Conservation (phyloP, 2,888 invertebrate genomes). For the Agrochola circellaris region DNA sequence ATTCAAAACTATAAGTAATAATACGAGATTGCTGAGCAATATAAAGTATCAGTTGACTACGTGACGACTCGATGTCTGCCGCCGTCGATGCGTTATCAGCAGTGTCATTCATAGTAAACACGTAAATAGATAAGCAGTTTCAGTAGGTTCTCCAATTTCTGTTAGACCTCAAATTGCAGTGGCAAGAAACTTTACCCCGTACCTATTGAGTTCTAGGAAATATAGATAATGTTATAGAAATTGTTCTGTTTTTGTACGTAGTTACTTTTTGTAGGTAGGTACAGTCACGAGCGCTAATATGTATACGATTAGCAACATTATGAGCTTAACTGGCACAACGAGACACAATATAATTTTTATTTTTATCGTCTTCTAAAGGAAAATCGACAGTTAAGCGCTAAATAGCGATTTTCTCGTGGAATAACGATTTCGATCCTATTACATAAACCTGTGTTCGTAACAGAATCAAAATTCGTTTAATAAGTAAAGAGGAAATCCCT, state of each 20-base stretch:
- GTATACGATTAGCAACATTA: not conserved
- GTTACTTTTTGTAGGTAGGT: not conserved
- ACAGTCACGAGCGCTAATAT: not conserved
- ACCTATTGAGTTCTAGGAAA: conserved; percentile 29
- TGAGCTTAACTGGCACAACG: too few relatives aligned
- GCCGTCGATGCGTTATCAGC: conserved; percentile 46
- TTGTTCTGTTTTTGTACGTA: too few relatives aligned
- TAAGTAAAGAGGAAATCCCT: too few relatives aligned
- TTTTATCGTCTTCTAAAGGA: too few relatives aligned
- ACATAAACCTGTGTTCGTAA: too few relatives aligned
- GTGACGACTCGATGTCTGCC: conserved; percentile 52
- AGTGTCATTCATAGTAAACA: conserved; percentile 45
- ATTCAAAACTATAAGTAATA: not conserved
- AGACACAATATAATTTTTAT: too few relatives aligned
- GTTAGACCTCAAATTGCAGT: conserved; percentile 29
- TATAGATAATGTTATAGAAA: not conserved
- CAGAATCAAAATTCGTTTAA: too few relatives aligned
- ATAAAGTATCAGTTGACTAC: conserved; percentile 25
- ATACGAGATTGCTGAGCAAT: not conserved
- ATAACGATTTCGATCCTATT: too few relatives aligned
- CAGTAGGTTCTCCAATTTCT: conserved; percentile 46
- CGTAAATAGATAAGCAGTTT: conserved; percentile 34
- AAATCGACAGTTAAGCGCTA: too few relatives aligned
- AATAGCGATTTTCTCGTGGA: not conserved
- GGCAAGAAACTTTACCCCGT: conserved; percentile 40